phyloP scores from a whole-genome alignment of 2,113 vertebrate species.

The Ictidomys tridecemlineatus region DNA sequence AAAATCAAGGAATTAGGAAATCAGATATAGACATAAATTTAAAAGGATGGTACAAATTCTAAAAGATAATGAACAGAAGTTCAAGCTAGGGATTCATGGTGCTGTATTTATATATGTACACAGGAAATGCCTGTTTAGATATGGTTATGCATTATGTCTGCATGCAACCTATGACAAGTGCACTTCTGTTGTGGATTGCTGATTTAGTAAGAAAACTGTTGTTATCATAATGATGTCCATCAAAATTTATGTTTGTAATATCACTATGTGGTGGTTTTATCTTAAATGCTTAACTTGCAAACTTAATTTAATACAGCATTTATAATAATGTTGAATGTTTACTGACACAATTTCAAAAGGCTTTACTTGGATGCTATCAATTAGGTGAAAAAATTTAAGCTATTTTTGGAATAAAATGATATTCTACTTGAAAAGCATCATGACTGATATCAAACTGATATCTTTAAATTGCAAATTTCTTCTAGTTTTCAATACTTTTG shows the following conservation, averaged over 20 bases:
- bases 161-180: background rate
- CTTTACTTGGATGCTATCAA: background rate
- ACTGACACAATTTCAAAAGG: constrained; percentile 14
- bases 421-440: constrained; percentile 38
- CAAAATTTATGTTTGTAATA: background rate
- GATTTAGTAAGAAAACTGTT: background rate
- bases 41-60: background rate
- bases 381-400: background rate
- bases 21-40: background rate
- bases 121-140: background rate
- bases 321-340: background rate
- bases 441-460: background rate
- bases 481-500: background rate
- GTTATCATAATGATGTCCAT: background rate
- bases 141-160: background rate
- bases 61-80: background rate
- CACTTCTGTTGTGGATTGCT: background rate
- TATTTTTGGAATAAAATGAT: background rate
- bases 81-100: background rate
- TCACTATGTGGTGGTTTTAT: background rate
- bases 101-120: too few species aligned
- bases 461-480: background rate
- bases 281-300: constrained; percentile 34
- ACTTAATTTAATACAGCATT: background rate
- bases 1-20: background rate